Evolutionary conservation across 1,140 invertebrate genomes (phyloP), one percentile per base, ranked within the genome.

Genomic region (Cheumatopsyche charites): DNA sequence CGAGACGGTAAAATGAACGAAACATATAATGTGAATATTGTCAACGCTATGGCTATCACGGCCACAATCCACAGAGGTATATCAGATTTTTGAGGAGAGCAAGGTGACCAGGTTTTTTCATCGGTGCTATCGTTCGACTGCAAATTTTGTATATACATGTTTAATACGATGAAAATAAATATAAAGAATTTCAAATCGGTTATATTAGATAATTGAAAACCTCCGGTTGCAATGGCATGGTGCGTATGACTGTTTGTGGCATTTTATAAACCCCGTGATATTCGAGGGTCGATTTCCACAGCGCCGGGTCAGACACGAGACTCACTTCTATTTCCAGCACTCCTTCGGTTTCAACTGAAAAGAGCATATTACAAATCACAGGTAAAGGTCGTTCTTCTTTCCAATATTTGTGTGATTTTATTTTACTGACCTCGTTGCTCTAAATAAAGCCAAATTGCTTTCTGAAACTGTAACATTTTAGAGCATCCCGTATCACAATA

Each of bases 31-130:
- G 74, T 75, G 65, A 75, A 73, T 43, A 75, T 45, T 0, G 71
- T 71, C 3, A 75, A 55, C 3, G 55, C 52, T 21, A 72, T 66
- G 1, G 74, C 74, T 19, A 75, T 71, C 25, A 72, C 13, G 3
- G 62, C 74, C 0, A 75, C 74, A 12, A 75, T 66, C 74, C 74
- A 75, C 23, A 68, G 29, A 41, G 74, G 74, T 11, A 75, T 75
- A 17, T 75, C 74, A 68, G 70, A 70, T 23, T 45, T 71, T 1
- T 45, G 71, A 0, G 71, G 65, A 1, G 67, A 29, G 26, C 74
- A 75, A 0, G 74, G 74, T 17, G 62, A 63, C 74, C 74, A 75
- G 17, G 25, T 65, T 43, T 75, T 75, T 43, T 23, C 63, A 68
- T 75, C 74, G 29, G 71, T 55, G 11, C 52, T 43, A 26, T 75